Conservation (phyloP, 2,888 invertebrate species). For the Lasius platythorax region DNA sequence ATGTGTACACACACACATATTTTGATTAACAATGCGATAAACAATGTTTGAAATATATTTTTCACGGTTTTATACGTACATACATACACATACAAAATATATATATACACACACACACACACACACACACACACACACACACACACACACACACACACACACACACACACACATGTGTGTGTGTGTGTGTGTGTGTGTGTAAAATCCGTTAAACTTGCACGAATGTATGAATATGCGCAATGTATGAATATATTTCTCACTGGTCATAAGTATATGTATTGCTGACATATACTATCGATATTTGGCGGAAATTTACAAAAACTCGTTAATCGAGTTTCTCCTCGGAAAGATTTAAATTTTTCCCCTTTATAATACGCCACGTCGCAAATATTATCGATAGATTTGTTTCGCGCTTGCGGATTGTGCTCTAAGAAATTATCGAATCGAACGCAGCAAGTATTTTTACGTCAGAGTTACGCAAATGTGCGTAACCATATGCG, state of each 20-base stretch:
- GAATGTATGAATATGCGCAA: no score
- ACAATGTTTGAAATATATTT: neutral
- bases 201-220: no score
- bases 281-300: no score
- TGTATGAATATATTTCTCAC: no score
- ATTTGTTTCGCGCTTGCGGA: neutral
- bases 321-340: neutral
- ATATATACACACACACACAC: no score
- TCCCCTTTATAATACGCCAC: neutral
- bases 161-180: no score
- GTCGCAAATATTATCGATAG: no score
- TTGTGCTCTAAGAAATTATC: neutral
- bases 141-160: fast-evolving
- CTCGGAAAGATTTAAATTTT: neutral
- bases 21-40: neutral
- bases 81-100: no score
- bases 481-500: neutral
- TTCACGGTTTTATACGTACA: neutral
- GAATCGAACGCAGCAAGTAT: neutral
- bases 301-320: no score
- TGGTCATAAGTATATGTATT: no score
- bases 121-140: no score
- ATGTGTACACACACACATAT: neutral
- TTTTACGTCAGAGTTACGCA: slow-evolving; percentile 32
- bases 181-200: no score